Evolutionary conservation across 2,888 invertebrate species (phyloP), one percentile per base, ranked within the genome.

Genomic region (Archips xylosteana): DNA sequence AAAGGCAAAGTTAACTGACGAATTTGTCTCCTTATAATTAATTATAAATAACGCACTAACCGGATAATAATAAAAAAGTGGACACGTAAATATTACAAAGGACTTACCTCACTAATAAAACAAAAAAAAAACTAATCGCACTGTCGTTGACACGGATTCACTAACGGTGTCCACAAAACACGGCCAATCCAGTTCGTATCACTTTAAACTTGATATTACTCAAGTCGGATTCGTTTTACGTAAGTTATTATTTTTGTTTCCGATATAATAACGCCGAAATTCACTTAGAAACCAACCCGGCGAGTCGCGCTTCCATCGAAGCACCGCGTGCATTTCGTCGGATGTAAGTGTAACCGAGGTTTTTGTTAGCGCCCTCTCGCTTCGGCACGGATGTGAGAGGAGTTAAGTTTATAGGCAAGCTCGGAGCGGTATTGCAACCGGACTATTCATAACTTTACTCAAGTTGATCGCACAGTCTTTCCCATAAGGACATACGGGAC

Each of bases 281-380:
- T 89, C 87, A 86, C 85, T 23, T 85, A 86, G 85, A 88, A 89
- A 65, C 77, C 76, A 76, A 81, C 81, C 85, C 90, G 88, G 91
- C 91, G 89, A 81, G 83, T 86, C 87, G 83, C 87, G 83, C 85
- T 89, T 90, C 85, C 87, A 82, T 83, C 89, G 89, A 87, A 87
- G 91, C 89, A 89, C 89, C 90, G 92, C 92, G 90, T 92, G 92
- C 92, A 90, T 92, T 91, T 93, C 93, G 90, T 91, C 89, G 89
- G 93, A 92, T 92, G 94, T 93, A 94, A 92, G 94, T 93, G 87
- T 92, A 92, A 89, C 92, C 87, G 89, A 87, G 90, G 92, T 94
- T 93, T 94, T 94, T 94, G 94, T 94, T 93, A 91, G 89, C 89
- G 87, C 87, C 81, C 80, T 92, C 93, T 92, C 92, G 83, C 82